Evolutionary conservation across 2,113 vertebrate species (phyloP), one percentile per base, ranked within the genome.

Genomic region (Tiliqua scincoides): DNA sequence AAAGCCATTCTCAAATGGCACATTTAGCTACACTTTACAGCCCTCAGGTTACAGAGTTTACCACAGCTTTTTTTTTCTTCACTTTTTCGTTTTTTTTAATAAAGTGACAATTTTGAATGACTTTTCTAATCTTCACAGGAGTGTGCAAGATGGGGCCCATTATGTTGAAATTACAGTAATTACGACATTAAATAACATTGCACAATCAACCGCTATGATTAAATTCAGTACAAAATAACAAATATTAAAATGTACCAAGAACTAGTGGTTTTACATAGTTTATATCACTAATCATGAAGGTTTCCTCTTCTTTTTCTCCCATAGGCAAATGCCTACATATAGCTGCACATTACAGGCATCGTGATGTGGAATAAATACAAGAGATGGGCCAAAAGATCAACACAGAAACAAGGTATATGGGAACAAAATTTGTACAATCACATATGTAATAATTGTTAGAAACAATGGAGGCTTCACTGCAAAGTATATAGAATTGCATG

Each of bases 341-440:
- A 98, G 97, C 97, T 97, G 97, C 97, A 98, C 97, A 94, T 96
- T 97, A 97, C 95, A 97, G 96, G 97, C 93, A 92, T 94, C 94
- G 96, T 90, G 96, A 97, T 95, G 96, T 96, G 96, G 97, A 98
- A 98, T 98, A 98, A 98, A 98, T 97, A 98, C 96, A 98, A 95
- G 93, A 94, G 94, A 94, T 89, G 89, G 94, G 95, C 95, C 96
- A 97, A 97, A 97, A 97, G 96, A 94, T 89, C 94, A 91, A 86
- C 96, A 97, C 96, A 97, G 95, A 94, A 94, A 95, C 88, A 92
- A 94, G 93, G 93, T 95, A 96, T 93, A 91, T 87, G 90, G 92
- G 93, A 94, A 94, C 92, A 93, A 95, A 96, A 86, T 81, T 89
- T 86, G 95, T 97, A 97, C 93, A 96, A 95, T 95, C 97, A 97